Base-by-base conservation (phyloP, 23 tunicate species). In the Corella eumyota region DNA sequence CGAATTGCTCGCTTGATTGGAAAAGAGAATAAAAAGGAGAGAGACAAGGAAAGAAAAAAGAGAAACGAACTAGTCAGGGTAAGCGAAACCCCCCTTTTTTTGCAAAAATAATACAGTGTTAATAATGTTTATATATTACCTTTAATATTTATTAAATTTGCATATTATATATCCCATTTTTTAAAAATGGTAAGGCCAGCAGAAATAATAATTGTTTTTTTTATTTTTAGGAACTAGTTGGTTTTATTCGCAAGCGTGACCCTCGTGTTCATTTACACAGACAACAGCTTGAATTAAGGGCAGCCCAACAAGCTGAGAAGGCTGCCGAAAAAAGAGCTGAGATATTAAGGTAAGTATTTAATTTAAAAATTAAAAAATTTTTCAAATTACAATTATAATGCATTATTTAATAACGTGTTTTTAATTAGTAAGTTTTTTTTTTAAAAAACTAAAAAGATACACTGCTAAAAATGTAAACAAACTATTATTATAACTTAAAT, bases 1-100 rank as follows among this genome's bases (percentile, higher is more conserved):
- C 52, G 88, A 50, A 54, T 74, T 22, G 96, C 88, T 20, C 52
- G 96, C 30, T 22, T 78, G 0, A 73, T 88, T 17, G 81, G 68
- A 52, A 88, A 88, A 61, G 96, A 88, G 68, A 90, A 90, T 50
- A 90, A 90, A 70, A 90, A 80, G 61, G 91, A 80, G 59, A 69
- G 91, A 50, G 91, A 90, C 40, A 74, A 75, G 58, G 77, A 90
- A 68, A 74, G 67, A 58, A 80, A 69, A 64, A 74, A 74, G 28
- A 45, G 97, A 58, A 90, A 90, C 55, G 91, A 90, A 80, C 58
- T 90, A 0, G 69, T 90, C 30, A 37, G 91, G 69, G 82, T 83
- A 83, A 55, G 68, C 2, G 48, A 11, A 15, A 40, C 48, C 48
- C 11, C 48, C 13, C 48, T 40, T 40, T 15, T 40, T 40, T 40